These are phyloP conservation scores for Peromyscus nudipes DNA, from an alignment of 2,797 vertebrate species.

Conservation along the genomic window DNA sequence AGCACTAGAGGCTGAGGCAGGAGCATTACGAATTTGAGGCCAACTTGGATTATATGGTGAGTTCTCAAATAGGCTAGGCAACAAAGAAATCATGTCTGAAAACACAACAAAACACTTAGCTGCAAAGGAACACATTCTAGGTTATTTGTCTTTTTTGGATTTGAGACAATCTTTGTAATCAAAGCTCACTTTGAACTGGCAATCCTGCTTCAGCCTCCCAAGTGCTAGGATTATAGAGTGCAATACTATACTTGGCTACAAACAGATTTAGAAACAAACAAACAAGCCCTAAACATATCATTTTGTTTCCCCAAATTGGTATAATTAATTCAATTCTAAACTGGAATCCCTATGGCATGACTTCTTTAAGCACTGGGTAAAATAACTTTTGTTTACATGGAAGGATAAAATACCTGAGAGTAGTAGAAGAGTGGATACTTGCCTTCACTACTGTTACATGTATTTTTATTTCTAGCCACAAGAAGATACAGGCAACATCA, in stretches of 20 bases:
- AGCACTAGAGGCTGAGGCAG: not conserved
- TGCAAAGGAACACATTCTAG: not conserved
- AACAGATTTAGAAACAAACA: not conserved
- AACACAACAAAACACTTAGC: not conserved
- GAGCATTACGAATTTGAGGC: not conserved
- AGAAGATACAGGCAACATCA: not conserved
- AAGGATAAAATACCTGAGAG: not conserved
- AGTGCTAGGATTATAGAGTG: not conserved
- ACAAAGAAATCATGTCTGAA: not conserved
- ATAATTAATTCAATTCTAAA: not conserved
- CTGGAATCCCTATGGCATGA: not conserved
- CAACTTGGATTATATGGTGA: not conserved
- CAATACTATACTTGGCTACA: not conserved
- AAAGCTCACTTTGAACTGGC: not conserved
- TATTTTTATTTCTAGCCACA: not conserved
- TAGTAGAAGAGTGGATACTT: not conserved
- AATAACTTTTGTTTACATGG: not conserved
- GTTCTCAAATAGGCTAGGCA: not conserved
- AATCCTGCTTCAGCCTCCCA: not conserved
- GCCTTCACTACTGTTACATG: not conserved
- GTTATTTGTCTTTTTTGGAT: not conserved
- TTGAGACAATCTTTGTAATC: not conserved
- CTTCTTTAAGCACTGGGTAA: not conserved
- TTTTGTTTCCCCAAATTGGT: not conserved
- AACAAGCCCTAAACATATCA: not conserved